Evolutionary conservation across 2,888 invertebrate species (phyloP).

Genomic region (Oscheius sp.): DNA sequence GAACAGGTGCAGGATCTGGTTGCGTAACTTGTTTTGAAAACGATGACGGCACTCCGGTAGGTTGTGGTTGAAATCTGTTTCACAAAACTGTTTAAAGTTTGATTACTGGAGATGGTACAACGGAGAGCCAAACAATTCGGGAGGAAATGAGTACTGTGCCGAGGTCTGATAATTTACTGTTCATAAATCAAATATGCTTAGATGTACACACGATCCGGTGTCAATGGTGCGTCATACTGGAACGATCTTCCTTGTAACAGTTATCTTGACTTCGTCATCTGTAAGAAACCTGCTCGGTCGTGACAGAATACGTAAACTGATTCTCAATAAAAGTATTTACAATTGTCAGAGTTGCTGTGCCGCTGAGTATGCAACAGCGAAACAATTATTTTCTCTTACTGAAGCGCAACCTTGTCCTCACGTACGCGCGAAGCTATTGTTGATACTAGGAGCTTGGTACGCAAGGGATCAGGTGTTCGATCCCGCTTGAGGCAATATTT

Average conservation of each 20-base stretch:
- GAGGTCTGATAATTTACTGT: neutral
- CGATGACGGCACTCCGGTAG: constrained; percentile 15
- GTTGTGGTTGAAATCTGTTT: neutral
- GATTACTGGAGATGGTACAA: neutral
- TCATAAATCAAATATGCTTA: neutral
- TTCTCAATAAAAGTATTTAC: neutral
- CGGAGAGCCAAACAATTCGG: constrained; percentile 3
- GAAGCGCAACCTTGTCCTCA: too few species aligned
- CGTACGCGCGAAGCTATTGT: too few species aligned
- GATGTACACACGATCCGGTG: too few species aligned
- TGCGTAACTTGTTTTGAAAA: neutral
- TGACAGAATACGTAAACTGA: too few species aligned
- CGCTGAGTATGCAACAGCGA: neutral
- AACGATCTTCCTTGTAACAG: neutral
- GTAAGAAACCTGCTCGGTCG: neutral
- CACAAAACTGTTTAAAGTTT: neutral
- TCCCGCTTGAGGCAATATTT: too few species aligned
- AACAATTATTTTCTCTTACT: too few species aligned
- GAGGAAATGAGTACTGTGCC: constrained; percentile 4
- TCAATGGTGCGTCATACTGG: neutral
- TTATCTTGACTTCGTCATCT: neutral
- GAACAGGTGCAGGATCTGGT: neutral
- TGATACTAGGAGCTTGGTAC: too few species aligned
- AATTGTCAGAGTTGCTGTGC: neutral
- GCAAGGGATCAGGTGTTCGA: too few species aligned